phyloP scores from a whole-genome alignment of 2,797 vertebrate species.

The Tapirus indicus region DNA sequence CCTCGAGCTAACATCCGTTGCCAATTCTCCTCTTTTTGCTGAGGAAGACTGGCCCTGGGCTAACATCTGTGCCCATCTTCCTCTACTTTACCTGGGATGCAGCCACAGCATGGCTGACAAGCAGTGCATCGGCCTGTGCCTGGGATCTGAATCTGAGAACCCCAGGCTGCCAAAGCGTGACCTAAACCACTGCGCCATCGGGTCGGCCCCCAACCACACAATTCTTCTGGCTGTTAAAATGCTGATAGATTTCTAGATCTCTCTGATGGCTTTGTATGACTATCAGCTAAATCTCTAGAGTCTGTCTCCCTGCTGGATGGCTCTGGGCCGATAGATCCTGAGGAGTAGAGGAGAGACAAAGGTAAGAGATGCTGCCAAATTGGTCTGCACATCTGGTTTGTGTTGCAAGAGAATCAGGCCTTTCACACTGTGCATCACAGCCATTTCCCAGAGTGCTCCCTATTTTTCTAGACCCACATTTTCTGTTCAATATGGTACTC shows the following conservation, averaged over 20 bases:
- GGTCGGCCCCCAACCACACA: not conserved
- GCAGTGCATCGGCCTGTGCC: too few relatives aligned
- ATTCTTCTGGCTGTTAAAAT: not conserved
- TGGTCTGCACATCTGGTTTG: not conserved
- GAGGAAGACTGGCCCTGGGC: too few relatives aligned
- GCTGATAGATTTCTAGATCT: not conserved
- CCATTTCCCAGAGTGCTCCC: not conserved
- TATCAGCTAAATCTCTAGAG: not conserved
- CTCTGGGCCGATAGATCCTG: not conserved
- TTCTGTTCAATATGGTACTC: not conserved
- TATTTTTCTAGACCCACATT: too few relatives aligned
- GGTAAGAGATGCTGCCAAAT: not conserved
- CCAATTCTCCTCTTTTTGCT: too few relatives aligned
- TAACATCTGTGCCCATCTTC: too few relatives aligned
- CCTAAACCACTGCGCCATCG: too few relatives aligned
- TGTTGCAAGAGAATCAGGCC: not conserved
- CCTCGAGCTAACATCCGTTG: too few relatives aligned
- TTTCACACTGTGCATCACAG: not conserved
- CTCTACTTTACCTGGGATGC: too few relatives aligned
- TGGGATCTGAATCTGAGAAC: too few relatives aligned
- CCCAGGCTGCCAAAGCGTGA: too few relatives aligned
- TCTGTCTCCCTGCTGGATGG: not conserved
- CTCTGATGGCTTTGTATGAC: not conserved
- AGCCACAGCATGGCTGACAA: too few relatives aligned
- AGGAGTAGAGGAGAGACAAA: not conserved